Conservation (phyloP, 2,888 invertebrate species). For the Petrophora chlorosata region DNA sequence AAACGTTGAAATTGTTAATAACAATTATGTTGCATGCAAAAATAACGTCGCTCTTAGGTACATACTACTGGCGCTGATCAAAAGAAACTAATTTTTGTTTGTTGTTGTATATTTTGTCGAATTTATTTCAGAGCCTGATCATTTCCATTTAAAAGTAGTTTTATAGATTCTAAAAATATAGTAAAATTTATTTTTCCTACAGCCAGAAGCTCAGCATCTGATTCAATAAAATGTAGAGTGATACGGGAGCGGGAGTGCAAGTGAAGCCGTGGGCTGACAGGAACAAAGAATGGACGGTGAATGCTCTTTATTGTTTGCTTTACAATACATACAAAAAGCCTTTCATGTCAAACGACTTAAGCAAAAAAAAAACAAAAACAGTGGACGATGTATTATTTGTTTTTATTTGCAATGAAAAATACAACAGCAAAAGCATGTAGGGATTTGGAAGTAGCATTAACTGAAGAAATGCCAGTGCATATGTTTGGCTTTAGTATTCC, state of each 20-base stretch:
- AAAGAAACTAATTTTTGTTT: too few species aligned
- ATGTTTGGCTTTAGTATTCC: too few species aligned
- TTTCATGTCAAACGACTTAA: constrained; percentile 48
- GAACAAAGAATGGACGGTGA: constrained; percentile 49
- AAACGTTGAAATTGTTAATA: too few species aligned
- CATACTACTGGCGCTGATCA: too few species aligned
- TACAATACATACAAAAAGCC: constrained; percentile 52
- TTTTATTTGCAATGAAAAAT: constrained; percentile 1
- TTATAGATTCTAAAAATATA: too few species aligned
- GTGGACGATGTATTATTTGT: constrained; percentile 16
- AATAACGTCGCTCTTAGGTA: too few species aligned
- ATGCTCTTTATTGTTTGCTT: constrained; percentile 53
- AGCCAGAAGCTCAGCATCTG: constrained; percentile 3
- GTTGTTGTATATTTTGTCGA: too few species aligned
- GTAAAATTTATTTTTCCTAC: too few species aligned
- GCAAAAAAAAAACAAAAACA: constrained; percentile 41
- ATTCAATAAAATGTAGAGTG: not conserved
- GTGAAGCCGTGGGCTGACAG: constrained; percentile 47
- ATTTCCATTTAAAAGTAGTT: too few species aligned
- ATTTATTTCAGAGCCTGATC: too few species aligned
- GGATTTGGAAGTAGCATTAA: not conserved
- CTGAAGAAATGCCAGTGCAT: too few species aligned
- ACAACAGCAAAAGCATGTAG: not conserved
- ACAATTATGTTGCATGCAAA: too few species aligned
- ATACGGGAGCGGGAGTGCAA: constrained; percentile 45